Base-by-base conservation (phyloP, 2,888 invertebrate species). In the Ariolimax columbianus region DNA sequence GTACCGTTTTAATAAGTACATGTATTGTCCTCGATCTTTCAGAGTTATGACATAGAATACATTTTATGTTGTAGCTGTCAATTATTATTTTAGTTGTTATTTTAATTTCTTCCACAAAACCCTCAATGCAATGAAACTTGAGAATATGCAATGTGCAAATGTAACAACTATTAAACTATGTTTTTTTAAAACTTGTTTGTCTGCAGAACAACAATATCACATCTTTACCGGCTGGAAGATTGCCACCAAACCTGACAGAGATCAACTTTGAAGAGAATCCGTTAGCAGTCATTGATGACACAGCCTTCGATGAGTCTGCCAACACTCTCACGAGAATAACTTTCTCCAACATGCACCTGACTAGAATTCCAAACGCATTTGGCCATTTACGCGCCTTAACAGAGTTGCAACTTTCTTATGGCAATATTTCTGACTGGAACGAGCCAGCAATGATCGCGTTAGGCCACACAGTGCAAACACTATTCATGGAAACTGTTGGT, bases 311-410 rank as follows among this genome's bases (percentile, higher is more conserved):
- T 3, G n/a, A 38, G 17, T 78, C 63, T 9, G 2, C 38, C 3
- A 40, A 7, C 6, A 78, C 78, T 4, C 66, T 78, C 7, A 26
- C 19, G 7, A 26, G 4, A 19, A 11, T 78, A 19, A 6, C 17
- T 0, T 26, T 78, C 78, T 23, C 19, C 6, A 78, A 59, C 9
- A 9, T 40, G 1, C 14, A 0, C 4, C n/a, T 78, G 6, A 63
- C 78, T 1, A 40, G 36, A 63, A 38, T 78, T 33, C 78, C 78
- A n/a, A 30, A 78, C 26, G 63, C 78, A 23, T 30, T 78, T 6
- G 17, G n/a, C 9, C 33, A 23, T 26, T 23, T 78, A 26, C 23
- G 9, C 2, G 38, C n/a, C n/a, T n/a, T 78, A 23, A n/a, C 23
- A 14, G 23, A 33, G 17, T 63, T 78, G 1, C 3, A 4, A 4